A percentile compares a stretch with the other conserved stretches of the same genome.
Evolutionary conservation across 2,888 invertebrate genomes (phyloP).

Genomic region (Phaonia tiefii): DNA sequence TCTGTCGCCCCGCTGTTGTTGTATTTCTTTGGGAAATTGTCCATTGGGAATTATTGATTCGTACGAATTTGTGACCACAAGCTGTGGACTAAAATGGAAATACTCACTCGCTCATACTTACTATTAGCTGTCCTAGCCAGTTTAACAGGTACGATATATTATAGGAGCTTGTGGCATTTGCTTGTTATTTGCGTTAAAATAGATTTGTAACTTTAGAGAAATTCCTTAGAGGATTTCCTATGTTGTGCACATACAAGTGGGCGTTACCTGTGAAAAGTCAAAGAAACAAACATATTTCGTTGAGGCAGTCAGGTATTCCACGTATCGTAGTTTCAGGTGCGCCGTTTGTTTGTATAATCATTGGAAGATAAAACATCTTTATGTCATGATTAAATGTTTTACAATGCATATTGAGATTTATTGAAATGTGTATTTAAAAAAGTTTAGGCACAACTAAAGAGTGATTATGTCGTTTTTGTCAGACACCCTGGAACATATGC

Average conservation of each 20-base stretch:
- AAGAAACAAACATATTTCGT: conserved; percentile 23
- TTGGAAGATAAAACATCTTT: too few species aligned
- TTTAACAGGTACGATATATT: too few species aligned
- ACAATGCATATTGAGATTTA: too few species aligned
- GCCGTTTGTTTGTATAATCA: background rate
- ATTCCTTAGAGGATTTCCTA: background rate
- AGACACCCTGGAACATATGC: too few species aligned
- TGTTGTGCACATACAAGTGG: conserved; percentile 22
- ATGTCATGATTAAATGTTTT: too few species aligned
- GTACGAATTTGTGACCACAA: conserved; percentile 60
- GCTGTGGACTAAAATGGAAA: background rate
- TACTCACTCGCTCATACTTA: background rate
- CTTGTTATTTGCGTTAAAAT: conserved; percentile 44
- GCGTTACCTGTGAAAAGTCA: conserved; percentile 48
- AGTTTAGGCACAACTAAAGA: too few species aligned
- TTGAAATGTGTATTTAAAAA: too few species aligned
- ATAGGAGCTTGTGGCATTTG: conserved; percentile 49
- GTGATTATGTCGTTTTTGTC: too few species aligned
- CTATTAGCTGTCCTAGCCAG: background rate
- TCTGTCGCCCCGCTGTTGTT: conserved; percentile 9
- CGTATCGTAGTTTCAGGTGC: background rate
- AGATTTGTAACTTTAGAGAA: conserved; percentile 39
- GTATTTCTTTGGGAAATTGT: conserved; percentile 47
- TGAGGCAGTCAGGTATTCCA: background rate
- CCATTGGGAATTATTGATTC: conserved; percentile 57